These are phyloP conservation scores for Brachyalestes nurse DNA, from an alignment of 2,797 vertebrate genomes.

Conservation along the genomic window DNA sequence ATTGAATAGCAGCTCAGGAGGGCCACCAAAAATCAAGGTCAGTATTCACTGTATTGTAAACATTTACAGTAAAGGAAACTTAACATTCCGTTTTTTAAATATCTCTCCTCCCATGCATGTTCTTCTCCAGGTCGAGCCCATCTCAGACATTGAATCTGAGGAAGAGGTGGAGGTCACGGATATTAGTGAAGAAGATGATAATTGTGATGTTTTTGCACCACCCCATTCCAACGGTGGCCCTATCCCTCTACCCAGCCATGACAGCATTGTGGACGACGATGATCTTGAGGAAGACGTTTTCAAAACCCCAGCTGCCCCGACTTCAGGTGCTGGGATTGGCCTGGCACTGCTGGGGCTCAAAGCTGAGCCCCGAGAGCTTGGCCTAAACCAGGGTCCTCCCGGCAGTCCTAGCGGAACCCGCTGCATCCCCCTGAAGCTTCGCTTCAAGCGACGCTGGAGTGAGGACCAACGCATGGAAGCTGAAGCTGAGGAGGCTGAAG, in stretches of 20 bases:
- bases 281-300: slow-evolving; percentile 89
- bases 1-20: slow-evolving; percentile 56
- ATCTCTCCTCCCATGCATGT: too few species aligned
- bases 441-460: slow-evolving; percentile 94
- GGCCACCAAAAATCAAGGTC: slow-evolving; percentile 81
- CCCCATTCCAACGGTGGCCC: slow-evolving; percentile 44
- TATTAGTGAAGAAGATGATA: slow-evolving; percentile 84
- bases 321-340: slow-evolving; percentile 54
- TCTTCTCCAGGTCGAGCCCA: slow-evolving; percentile 82
- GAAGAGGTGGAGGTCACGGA: slow-evolving; percentile 90
- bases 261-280: slow-evolving; percentile 54
- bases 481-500: slow-evolving; percentile 80
- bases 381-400: slow-evolving; percentile 59
- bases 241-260: slow-evolving; percentile 48
- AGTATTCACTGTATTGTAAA: neutral
- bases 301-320: slow-evolving; percentile 84
- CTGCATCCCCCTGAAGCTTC: slow-evolving; percentile 91
- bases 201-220: slow-evolving; percentile 66
- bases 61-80: neutral
- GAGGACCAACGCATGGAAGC: slow-evolving; percentile 91
- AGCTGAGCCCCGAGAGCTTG: slow-evolving; percentile 69
- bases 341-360: slow-evolving; percentile 63
- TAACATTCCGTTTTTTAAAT: neutral
- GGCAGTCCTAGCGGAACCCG: slow-evolving; percentile 76
- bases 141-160: slow-evolving; percentile 88